These are phyloP conservation scores for Cyprinodon diabolis DNA, from an alignment of 2,797 vertebrate genomes.

Conservation along the genomic window DNA sequence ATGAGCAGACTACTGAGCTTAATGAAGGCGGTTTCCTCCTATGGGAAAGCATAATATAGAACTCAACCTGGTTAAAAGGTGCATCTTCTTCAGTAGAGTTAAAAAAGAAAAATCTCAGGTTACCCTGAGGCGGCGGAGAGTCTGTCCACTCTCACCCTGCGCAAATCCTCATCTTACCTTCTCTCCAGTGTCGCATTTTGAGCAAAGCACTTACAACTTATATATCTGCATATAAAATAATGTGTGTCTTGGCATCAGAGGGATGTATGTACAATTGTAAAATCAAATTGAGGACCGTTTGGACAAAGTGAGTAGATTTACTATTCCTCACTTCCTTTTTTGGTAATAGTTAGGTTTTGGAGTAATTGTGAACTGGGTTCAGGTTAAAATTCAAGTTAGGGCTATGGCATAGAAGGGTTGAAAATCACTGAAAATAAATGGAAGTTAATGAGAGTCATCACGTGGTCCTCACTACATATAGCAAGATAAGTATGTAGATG, in stretches of 20 bases:
- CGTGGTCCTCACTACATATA: too few species aligned
- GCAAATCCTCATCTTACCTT: conserved; percentile 17
- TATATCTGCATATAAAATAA: too few species aligned
- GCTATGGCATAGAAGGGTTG: too few species aligned
- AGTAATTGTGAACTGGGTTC: too few species aligned
- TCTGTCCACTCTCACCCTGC: conserved; percentile 32
- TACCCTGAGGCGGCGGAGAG: conserved; percentile 31
- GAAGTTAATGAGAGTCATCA: too few species aligned
- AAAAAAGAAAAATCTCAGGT: conserved; percentile 39
- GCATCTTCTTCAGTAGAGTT: conserved; percentile 30
- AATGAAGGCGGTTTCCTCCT: conserved; percentile 46
- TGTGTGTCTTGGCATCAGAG: too few species aligned
- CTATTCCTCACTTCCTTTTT: neutral
- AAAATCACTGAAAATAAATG: too few species aligned
- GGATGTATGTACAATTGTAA: too few species aligned
- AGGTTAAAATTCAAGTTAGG: too few species aligned
- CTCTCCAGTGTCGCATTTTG: conserved; percentile 2
- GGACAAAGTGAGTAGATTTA: too few species aligned
- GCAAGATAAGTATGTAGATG: neutral
- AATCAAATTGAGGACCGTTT: too few species aligned
- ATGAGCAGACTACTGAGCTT: conserved; percentile 38
- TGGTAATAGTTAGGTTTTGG: too few species aligned
- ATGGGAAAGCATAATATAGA: conserved; percentile 21
- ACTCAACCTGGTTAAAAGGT: conserved; percentile 38
- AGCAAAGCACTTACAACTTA: neutral